Base-by-base conservation (phyloP, 1,140 invertebrate genomes). In the Drosophila sp. region DNA sequence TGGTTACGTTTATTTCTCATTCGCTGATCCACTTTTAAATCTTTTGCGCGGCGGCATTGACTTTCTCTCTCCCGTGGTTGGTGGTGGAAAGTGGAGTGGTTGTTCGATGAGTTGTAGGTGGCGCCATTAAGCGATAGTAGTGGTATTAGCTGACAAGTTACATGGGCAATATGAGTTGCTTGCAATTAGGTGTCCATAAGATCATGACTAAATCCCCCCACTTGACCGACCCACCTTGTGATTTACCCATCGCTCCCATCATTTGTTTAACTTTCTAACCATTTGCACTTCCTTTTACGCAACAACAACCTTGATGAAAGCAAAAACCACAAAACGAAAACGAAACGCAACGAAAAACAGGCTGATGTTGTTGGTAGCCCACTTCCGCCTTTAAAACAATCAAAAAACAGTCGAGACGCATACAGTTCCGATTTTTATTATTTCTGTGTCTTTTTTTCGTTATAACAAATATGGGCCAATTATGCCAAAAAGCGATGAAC, bases 241-340 rank as follows among this genome's bases (percentile, higher is more conserved):
- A 17, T 17, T 17, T 17, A 23, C 33, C 8, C 11, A 6, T 2
- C 29, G 11, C 17, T 56, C 29, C 27, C 11, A 29, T 17, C 11
- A 33, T 54, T 47, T 68, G 68, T 62, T 65, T 68, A 89, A 86
- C 83, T 86, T 86, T 86, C 83, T 86, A 86, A 86, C 71, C 83
- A 86, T 86, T 86, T 87, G 84, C 83, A 86, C 83, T 86, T 86
- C 83, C 83, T 83, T 86, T 86, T 86, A 87, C 84, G 83, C 83
- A 86, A 86, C 83, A 87, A 80, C 76, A 87, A 89, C 83, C 83
- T 89, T 89, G 80, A 87, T 87, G 83, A 78, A 60, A 72, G 64
- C 47, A 70, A 74, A 50, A 56, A 66, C 32, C 64, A 55, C 41
- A 63, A 73, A 85, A 85, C 30, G 63, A 72, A 85, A 84, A 72